Evolutionary conservation across 2,797 vertebrate species (phyloP).

Genomic region (Argya squamiceps): DNA sequence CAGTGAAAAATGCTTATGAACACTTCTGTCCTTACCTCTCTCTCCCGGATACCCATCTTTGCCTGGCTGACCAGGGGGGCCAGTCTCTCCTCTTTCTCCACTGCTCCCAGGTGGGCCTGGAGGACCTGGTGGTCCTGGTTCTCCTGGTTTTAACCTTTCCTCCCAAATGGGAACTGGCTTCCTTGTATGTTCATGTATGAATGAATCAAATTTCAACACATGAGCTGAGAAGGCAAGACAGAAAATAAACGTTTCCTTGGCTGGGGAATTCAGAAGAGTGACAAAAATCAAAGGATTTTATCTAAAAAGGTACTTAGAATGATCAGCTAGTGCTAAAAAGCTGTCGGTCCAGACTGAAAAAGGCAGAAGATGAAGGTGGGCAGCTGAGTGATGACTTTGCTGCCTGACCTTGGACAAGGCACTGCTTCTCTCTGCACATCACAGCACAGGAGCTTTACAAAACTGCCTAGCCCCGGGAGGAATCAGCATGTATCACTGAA

Average conservation of each 20-base stretch:
- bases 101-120: conserved; percentile 33
- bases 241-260: not conserved
- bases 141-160: conserved; percentile 51
- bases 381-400: not conserved
- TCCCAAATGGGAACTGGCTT: conserved; percentile 74
- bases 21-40: conserved; percentile 49
- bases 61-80: conserved; percentile 55
- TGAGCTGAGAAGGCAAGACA: conserved; percentile 64
- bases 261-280: not conserved
- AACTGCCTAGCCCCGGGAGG: not conserved
- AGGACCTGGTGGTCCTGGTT: conserved; percentile 60
- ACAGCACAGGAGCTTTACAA: not conserved
- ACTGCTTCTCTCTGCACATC: not conserved
- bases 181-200: conserved; percentile 63
- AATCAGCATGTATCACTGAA: not conserved
- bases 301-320: not conserved
- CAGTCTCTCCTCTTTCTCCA: conserved; percentile 49
- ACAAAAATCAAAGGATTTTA: not conserved
- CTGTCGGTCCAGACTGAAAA: not conserved
- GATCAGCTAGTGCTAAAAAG: not conserved
- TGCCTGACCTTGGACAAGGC: not conserved
- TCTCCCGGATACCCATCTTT: conserved; percentile 69
- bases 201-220: conserved; percentile 70
- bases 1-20: not conserved
- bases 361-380: not conserved